phyloP scores from a whole-genome alignment of 2,888 invertebrate species.

The Alentia gelatinosa region DNA sequence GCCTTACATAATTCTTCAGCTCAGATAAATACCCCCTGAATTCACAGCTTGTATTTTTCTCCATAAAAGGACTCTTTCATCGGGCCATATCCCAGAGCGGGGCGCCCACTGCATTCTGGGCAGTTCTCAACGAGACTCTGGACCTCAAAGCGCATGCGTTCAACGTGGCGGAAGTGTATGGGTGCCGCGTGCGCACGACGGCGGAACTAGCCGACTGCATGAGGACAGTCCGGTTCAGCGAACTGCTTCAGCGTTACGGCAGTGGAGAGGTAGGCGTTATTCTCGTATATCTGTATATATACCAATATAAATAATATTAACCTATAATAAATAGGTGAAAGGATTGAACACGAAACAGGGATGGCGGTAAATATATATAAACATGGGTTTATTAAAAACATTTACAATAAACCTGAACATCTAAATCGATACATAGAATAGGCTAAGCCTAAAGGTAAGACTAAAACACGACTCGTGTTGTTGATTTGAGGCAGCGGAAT shows the following conservation, averaged over 20 bases:
- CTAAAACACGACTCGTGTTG: no score
- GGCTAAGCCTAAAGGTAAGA: no score
- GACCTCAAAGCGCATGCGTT: constrained; percentile 50
- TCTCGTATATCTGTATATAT: no score
- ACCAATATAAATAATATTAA: neutral
- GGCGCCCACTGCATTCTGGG: constrained; percentile 63
- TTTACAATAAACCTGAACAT: no score
- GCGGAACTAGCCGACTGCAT: constrained; percentile 48
- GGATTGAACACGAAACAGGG: no score
- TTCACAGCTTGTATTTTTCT: no score
- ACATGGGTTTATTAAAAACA: no score
- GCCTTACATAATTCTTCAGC: no score
- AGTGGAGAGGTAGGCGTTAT: neutral
- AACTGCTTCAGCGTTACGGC: neutral
- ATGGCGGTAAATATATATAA: no score
- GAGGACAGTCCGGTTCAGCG: constrained; percentile 15
- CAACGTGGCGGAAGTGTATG: constrained; percentile 46
- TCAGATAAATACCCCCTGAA: neutral
- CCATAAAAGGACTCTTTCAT: constrained; percentile 60
- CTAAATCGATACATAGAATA: no score
- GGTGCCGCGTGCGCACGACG: constrained; percentile 39
- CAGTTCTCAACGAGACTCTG: constrained; percentile 53
- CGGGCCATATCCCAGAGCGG: constrained; percentile 62
- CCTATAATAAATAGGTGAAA: no score
- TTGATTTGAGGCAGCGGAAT: no score